Evolutionary conservation across 2,888 invertebrate species (phyloP).

Genomic region (Cataglyphis livida): DNA sequence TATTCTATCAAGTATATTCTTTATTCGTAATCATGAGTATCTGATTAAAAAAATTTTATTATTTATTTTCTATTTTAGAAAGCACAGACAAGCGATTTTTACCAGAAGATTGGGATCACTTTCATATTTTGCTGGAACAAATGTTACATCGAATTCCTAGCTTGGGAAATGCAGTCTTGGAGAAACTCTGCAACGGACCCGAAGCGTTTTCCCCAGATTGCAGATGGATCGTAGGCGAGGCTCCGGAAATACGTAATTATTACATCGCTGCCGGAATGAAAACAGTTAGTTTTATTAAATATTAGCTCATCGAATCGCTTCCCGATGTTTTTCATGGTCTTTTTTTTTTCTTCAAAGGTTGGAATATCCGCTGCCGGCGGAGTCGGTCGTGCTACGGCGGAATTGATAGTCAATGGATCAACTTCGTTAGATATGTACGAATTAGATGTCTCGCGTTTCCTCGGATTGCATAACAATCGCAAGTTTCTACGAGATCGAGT

Average conservation of each 20-base stretch:
- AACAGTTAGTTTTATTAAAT: constrained; percentile 86
- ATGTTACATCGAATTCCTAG: constrained; percentile 94
- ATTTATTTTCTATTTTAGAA: constrained; percentile 84
- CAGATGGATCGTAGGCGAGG: constrained; percentile 97
- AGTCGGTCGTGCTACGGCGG: constrained; percentile 95
- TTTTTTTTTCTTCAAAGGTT: constrained; percentile 85
- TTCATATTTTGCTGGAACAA: constrained; percentile 95
- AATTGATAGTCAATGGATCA: constrained; percentile 94
- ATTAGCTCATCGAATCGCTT: not conserved
- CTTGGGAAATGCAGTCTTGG: constrained; percentile 91
- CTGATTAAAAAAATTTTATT: not conserved
- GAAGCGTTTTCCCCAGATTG: constrained; percentile 99
- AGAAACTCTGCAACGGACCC: constrained; percentile 94
- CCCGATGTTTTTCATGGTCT: not conserved
- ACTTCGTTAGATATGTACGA: constrained; percentile 95
- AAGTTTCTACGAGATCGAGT: constrained; percentile 96
- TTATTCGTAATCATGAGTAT: not conserved
- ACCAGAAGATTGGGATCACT: constrained; percentile 98
- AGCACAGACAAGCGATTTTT: constrained; percentile 89
- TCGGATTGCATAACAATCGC: constrained; percentile 97
- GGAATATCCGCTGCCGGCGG: constrained; percentile 98
- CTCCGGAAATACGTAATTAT: constrained; percentile 91
- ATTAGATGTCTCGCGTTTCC: constrained; percentile 95
- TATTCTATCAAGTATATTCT: not conserved
- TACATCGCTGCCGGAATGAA: constrained; percentile 97